phyloP scores from a whole-genome alignment of 2,888 invertebrate species.

The Craniophora ligustri region DNA sequence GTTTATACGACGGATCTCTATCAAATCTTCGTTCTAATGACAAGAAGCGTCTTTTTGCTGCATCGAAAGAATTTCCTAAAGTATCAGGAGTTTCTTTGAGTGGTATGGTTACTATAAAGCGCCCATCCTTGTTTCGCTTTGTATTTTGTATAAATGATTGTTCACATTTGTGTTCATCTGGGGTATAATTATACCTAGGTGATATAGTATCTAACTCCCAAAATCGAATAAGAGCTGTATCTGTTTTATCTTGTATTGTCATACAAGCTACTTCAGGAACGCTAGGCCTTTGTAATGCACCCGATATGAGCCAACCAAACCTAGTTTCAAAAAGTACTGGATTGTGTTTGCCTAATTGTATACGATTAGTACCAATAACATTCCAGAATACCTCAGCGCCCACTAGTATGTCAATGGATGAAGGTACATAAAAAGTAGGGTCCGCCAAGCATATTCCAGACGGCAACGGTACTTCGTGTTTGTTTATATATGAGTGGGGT shows the following conservation, averaged over 20 bases:
- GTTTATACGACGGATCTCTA: conserved; percentile 9
- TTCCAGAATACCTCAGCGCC: conserved; percentile 42
- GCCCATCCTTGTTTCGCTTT: conserved; percentile 22
- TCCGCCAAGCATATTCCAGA: no score
- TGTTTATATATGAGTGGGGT: no score
- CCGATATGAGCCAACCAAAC: conserved; percentile 35
- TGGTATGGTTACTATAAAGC: conserved; percentile 38
- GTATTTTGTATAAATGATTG: conserved; percentile 16
- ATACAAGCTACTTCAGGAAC: not conserved
- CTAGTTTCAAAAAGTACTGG: conserved; percentile 25
- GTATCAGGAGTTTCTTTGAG: conserved; percentile 26
- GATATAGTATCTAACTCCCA: conserved; percentile 21
- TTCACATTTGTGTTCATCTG: conserved; percentile 32
- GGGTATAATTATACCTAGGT: not conserved
- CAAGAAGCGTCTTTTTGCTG: conserved; percentile 16
- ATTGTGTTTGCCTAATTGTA: conserved; percentile 22
- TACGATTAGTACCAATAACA: conserved; percentile 13
- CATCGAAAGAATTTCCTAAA: conserved; percentile 25
- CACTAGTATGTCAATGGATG: no score
- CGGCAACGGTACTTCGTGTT: no score
- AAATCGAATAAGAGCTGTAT: conserved; percentile 7
- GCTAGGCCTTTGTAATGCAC: not conserved
- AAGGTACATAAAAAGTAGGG: no score
- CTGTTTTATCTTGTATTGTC: conserved; percentile 3
- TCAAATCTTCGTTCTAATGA: conserved; percentile 18